A percentile compares a stretch with the other conserved stretches of the same genome.
Conservation (phyloP, 1,140 invertebrate species). For the Cardiocondyla obscurior region DNA sequence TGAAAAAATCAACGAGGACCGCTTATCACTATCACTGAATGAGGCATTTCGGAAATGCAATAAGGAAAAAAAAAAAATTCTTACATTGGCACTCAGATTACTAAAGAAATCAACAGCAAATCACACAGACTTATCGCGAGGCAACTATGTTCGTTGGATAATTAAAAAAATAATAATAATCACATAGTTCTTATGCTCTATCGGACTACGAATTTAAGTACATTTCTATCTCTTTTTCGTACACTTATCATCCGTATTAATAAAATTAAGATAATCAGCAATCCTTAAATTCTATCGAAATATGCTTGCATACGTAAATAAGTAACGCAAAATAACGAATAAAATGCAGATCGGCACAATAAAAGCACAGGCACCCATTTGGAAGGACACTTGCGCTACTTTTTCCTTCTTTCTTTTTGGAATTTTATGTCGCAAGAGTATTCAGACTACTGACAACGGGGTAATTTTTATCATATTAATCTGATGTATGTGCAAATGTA, state of each 20-base stretch:
- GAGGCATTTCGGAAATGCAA: conserved; percentile 46
- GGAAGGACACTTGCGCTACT: conserved; percentile 52
- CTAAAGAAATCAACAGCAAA: conserved; percentile 63
- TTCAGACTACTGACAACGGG: conserved; percentile 14
- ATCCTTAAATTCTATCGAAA: conserved; percentile 33
- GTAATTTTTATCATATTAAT: conserved; percentile 12
- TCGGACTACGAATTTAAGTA: conserved; percentile 62
- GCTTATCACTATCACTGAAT: conserved; percentile 39
- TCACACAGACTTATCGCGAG: conserved; percentile 59
- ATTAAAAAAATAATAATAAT: conserved; percentile 60
- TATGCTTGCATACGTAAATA: conserved; percentile 8
- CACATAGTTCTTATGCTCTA: conserved; percentile 41
- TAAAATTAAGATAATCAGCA: conserved; percentile 25
- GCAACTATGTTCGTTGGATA: conserved; percentile 57
- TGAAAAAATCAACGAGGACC: conserved; percentile 23
- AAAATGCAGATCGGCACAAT: conserved; percentile 34
- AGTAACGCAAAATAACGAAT: conserved; percentile 37
- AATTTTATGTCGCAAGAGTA: conserved; percentile 35
- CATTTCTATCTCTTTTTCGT: conserved; percentile 2
- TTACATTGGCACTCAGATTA: conserved; percentile 70
- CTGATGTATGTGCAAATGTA: conserved; percentile 47
- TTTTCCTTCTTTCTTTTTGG: background rate
- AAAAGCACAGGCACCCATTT: conserved; percentile 36
- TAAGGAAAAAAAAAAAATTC: conserved; percentile 53
- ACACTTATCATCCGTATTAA: background rate